These are phyloP conservation scores for Caenorhabditis tropicalis DNA, from an alignment of 1,140 invertebrate genomes.

Conservation along the genomic window DNA sequence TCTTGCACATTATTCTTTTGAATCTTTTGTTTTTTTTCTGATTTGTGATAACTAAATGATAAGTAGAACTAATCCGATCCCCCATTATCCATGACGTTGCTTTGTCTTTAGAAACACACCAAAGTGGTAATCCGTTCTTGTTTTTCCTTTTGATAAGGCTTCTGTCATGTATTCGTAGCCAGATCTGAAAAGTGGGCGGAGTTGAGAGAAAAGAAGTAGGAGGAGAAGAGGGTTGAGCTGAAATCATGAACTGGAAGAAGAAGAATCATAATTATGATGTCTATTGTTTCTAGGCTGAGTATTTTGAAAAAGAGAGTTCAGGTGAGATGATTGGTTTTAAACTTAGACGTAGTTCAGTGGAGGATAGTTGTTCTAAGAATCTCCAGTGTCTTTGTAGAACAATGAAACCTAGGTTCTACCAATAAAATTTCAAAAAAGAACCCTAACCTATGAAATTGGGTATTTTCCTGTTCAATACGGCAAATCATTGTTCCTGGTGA, in stretches of 20 bases:
- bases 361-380: no score
- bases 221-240: background rate
- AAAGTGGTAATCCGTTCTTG: constrained; percentile 5
- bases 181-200: background rate
- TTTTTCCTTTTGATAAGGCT: background rate
- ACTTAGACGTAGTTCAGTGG: no score
- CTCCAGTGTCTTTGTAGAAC: no score
- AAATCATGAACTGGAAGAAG: background rate
- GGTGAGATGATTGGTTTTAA: background rate
- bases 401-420: no score
- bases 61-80: background rate
- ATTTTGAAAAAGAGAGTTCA: background rate
- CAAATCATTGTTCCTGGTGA: no score
- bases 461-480: no score
- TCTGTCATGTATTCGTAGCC: background rate
- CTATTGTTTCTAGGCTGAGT: background rate
- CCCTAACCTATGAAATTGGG: no score
- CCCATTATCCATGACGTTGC: background rate
- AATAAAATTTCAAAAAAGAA: no score
- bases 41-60: constrained; percentile 25
- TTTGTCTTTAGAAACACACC: background rate
- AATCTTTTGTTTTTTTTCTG: background rate
- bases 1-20: background rate
- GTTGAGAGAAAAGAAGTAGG: background rate
- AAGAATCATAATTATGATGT: background rate